Base-by-base conservation (phyloP, 1,140 invertebrate genomes). In the Cecropterus lyciades region DNA sequence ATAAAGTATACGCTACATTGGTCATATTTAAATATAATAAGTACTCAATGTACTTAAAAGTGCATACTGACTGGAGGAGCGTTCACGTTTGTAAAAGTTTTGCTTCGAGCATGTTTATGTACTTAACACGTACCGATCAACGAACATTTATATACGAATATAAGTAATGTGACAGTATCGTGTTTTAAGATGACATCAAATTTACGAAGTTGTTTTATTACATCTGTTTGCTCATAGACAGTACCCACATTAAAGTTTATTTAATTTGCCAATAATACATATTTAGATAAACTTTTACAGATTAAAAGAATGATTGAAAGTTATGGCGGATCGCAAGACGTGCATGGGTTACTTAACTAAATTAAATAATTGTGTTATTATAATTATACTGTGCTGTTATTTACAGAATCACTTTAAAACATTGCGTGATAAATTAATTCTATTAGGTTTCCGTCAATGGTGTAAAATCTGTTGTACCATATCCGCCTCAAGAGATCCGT, bases 391-490 rank as follows among this genome's bases (percentile, higher is more conserved):
- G 45, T 48, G 43, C 46, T 37, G 30, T 37, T 60, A 60, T 37
- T 37, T 60, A 59, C 9, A 52, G n/a, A 13, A 30, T 14, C 3
- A 15, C 14, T 37, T 10, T 4, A 37, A 37, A 53, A 53, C 10
- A 11, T 11, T 11, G 30, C 37, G 13, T 53, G 13, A 53, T 37
- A 53, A 53, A 37, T 37, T 37, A 37, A 37, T 33, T 53, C 1
- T 10, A 8, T 16, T 37, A 14, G 15, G 40, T 20, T 37, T 14
- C 45, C 16, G 59, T 62, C 59, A 51, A 14, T 24, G 46, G 33
- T 48, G n/a, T 51, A 49, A 64, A 59, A 80, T 77, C 71, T 78
- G 72, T 77, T 81, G 77, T 80, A 83, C 79, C 77, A 75, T 30
- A 8, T 75, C 73, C 73, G 63, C 74, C 67, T 67, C 69, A 70